phyloP scores from a whole-genome alignment of 2,797 vertebrate species.

The Periophthalmus magnuspinnatus region DNA sequence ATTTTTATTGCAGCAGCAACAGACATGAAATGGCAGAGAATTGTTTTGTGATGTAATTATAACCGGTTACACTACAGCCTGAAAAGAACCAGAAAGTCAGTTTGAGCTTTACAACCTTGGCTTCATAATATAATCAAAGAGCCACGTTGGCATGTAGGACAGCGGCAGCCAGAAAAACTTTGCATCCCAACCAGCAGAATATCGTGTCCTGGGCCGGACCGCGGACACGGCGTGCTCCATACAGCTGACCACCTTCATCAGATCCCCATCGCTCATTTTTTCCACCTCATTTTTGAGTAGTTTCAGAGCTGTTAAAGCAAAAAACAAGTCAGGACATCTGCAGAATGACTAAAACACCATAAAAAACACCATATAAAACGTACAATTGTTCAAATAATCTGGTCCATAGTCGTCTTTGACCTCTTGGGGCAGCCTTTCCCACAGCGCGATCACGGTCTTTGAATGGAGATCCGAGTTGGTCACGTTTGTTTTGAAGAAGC shows the following conservation, averaged over 20 bases:
- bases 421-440: constrained; percentile 73
- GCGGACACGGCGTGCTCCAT: constrained; percentile 87
- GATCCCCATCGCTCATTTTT: constrained; percentile 52
- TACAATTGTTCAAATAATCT: constrained; percentile 59
- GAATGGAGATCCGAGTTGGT: constrained; percentile 45
- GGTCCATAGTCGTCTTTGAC: constrained; percentile 71
- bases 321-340: neutral
- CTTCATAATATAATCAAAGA: constrained; percentile 71
- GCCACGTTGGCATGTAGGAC: constrained; percentile 80
- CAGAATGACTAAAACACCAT: neutral
- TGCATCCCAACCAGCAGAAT: constrained; percentile 86
- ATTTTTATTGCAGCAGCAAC: no score
- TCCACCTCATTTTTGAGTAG: no score
- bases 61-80: no score
- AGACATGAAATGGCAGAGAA: no score
- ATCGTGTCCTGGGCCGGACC: constrained; percentile 79
- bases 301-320: neutral
- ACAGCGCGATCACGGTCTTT: constrained; percentile 41
- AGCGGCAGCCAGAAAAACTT: constrained; percentile 86
- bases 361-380: neutral
- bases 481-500: constrained; percentile 77
- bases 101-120: constrained; percentile 31
- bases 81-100: no score
- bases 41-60: no score
- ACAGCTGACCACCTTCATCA: constrained; percentile 80